Conservation (phyloP, 2,888 invertebrate species). For the Perizoma flavofasciatum region DNA sequence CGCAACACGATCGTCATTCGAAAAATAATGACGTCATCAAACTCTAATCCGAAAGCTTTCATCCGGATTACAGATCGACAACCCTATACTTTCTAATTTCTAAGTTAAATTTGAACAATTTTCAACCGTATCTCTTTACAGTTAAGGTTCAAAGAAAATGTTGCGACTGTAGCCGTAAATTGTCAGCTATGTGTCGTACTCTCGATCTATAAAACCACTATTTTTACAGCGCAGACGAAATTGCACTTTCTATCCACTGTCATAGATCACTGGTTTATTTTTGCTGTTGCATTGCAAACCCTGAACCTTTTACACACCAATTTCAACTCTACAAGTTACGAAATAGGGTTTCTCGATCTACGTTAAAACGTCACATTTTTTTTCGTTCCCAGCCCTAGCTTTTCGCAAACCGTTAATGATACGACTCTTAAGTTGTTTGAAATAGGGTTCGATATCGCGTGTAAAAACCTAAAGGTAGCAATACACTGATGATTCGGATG, state of each 20-base stretch:
- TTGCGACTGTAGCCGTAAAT: slow-evolving; percentile 16
- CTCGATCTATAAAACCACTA: slow-evolving; percentile 55
- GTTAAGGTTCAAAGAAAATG: slow-evolving; percentile 19
- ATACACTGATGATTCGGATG: slow-evolving; percentile 50
- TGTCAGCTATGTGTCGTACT: slow-evolving; percentile 43
- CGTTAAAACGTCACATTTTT: slow-evolving; percentile 4
- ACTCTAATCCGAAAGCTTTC: slow-evolving; percentile 84
- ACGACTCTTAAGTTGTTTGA: not conserved
- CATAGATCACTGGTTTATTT: slow-evolving; percentile 21
- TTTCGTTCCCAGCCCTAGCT: slow-evolving; percentile 1
- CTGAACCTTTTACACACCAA: slow-evolving; percentile 7
- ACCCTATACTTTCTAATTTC: slow-evolving; percentile 27
- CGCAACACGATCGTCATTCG: slow-evolving; percentile 79
- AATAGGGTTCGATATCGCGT: slow-evolving; percentile 43
- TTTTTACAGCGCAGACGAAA: slow-evolving; percentile 40
- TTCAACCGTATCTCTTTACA: slow-evolving; percentile 40
- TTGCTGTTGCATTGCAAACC: not conserved
- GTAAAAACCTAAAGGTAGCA: slow-evolving; percentile 50
- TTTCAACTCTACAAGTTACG: not conserved
- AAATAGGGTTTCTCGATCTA: slow-evolving; percentile 43
- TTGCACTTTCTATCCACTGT: slow-evolving; percentile 31
- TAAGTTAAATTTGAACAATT: slow-evolving; percentile 28
- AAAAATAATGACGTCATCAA: slow-evolving; percentile 84
- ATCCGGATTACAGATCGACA: slow-evolving; percentile 75
- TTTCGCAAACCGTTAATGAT: not conserved